These are phyloP conservation scores for Luffia ferchaultella DNA, from an alignment of 2,888 invertebrate species.

Conservation along the genomic window DNA sequence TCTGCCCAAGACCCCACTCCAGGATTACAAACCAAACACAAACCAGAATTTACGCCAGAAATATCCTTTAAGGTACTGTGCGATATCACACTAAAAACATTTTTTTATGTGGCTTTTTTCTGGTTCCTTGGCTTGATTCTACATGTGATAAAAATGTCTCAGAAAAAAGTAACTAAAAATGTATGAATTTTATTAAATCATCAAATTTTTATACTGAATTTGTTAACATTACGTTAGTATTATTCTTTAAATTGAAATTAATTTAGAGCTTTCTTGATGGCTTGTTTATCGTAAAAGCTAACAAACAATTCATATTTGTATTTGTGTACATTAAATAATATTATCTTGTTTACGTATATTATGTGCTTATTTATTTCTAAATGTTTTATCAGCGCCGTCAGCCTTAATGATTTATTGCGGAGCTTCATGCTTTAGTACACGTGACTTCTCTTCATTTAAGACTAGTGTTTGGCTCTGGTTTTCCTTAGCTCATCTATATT, in stretches of 20 bases:
- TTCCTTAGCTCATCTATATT: background rate
- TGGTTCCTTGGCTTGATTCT: background rate
- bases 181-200: too few species aligned
- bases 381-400: background rate
- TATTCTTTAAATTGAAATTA: too few species aligned
- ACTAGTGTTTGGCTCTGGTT: constrained; percentile 10
- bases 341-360: too few species aligned
- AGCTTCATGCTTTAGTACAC: constrained; percentile 20
- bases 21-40: constrained; percentile 26
- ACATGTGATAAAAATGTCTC: background rate
- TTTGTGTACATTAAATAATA: too few species aligned
- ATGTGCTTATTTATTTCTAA: too few species aligned
- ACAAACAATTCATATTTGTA: too few species aligned
- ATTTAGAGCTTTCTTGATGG: too few species aligned
- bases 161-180: background rate
- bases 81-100: too few species aligned
- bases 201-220: too few species aligned
- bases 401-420: background rate
- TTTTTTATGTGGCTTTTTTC: too few species aligned
- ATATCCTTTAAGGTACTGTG: constrained; percentile 65
- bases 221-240: too few species aligned
- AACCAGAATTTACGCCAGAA: constrained; percentile 41
- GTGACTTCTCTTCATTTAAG: constrained; percentile 17
- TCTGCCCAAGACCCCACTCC: constrained; percentile 25
- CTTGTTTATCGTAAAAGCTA: too few species aligned